Percentiles rank a stretch among this genome's conserved stretches.
These are phyloP conservation scores for Paradoxurus hermaphroditus DNA, from an alignment of 2,113 vertebrate genomes.

Conservation along the genomic window DNA sequence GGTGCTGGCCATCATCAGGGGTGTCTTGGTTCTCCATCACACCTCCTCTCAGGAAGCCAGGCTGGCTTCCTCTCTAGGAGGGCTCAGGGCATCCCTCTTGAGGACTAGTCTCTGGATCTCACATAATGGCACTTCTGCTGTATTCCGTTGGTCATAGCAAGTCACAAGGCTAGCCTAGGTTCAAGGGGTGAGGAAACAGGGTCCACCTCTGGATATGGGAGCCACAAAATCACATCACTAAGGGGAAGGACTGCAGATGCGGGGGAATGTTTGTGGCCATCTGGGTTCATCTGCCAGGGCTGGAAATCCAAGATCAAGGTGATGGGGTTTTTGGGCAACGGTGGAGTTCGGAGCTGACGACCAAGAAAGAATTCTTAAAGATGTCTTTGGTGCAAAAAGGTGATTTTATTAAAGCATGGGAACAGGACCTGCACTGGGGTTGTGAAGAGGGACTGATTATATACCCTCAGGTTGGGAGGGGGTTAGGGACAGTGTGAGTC, in stretches of 20 bases:
- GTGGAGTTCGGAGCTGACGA: too few species aligned
- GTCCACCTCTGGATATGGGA: background rate
- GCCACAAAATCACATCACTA: background rate
- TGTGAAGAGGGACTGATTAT: too few species aligned
- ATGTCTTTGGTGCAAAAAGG: too few species aligned
- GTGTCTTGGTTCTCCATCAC: background rate
- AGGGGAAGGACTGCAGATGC: background rate
- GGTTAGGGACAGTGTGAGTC: too few species aligned
- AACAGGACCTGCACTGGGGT: too few species aligned
- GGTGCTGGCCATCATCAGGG: background rate
- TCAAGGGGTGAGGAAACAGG: background rate
- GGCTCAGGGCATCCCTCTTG: background rate
- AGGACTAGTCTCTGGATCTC: background rate
- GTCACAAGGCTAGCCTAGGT: background rate
- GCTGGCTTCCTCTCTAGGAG: background rate
- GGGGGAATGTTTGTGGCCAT: background rate
- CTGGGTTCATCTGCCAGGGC: background rate
- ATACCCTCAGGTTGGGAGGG: too few species aligned
- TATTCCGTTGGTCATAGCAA: background rate
- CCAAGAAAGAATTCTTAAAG: too few species aligned
- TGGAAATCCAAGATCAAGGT: background rate
- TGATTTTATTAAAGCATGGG: too few species aligned
- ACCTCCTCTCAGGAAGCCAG: background rate
- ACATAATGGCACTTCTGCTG: background rate
- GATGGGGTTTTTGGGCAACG: too few species aligned